Conservation (phyloP, 2,113 vertebrate genomes). For the Euleptes europaea region DNA sequence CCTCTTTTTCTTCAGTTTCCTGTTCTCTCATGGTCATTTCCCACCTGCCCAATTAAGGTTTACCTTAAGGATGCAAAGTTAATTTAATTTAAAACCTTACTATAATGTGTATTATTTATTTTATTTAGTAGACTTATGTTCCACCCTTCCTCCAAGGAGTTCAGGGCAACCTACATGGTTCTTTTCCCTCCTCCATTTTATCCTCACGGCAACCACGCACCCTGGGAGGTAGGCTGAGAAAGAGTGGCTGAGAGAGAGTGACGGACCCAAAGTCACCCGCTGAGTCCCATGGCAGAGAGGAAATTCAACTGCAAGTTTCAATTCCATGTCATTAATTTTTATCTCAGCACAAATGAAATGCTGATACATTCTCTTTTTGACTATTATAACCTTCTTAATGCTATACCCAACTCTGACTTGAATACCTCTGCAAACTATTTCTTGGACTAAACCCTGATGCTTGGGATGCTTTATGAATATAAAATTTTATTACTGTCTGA, state of each 20-base stretch:
- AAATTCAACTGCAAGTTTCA: no score
- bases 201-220: no score
- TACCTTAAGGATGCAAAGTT: background rate
- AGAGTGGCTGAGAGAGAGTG: no score
- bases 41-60: background rate
- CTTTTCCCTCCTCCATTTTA: no score
- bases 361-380: background rate
- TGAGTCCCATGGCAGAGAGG: no score
- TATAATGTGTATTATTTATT: background rate
- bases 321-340: no score
- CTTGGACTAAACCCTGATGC: background rate
- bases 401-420: background rate
- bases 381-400: background rate
- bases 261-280: no score
- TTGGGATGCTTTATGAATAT: background rate
- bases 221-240: no score
- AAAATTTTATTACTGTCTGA: background rate
- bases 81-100: background rate
- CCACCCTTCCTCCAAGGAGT: no score
- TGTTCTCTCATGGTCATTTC: background rate
- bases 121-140: background rate
- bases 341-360: no score
- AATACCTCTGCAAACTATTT: no score
- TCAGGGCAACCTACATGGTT: no score
- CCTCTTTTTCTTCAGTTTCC: background rate